Conservation (phyloP, 2,113 vertebrate species). For the Sialia sialis region DNA sequence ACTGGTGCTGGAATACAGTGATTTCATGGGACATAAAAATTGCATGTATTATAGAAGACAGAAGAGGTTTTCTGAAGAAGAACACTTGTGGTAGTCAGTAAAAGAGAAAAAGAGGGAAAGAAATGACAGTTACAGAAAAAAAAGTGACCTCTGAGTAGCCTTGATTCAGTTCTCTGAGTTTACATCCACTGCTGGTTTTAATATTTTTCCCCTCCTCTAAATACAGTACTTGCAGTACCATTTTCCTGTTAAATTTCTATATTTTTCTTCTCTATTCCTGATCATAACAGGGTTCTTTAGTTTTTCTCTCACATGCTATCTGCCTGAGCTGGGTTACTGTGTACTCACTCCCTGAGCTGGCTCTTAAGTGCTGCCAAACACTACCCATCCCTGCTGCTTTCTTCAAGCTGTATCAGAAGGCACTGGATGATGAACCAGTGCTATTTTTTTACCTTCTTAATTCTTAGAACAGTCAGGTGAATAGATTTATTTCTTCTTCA, state of each 20-base stretch:
- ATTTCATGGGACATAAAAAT: background rate
- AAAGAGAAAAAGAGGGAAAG: background rate
- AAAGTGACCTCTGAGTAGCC: background rate
- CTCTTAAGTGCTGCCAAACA: background rate
- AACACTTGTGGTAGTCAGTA: background rate
- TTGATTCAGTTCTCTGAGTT: background rate
- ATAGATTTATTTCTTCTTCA: background rate
- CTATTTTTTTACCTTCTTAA: background rate
- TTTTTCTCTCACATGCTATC: background rate
- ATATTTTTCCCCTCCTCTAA: background rate
- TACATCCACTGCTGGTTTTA: background rate
- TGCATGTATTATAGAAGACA: background rate
- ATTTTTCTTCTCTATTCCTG: background rate
- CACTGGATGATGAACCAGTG: background rate
- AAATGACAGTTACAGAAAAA: background rate
- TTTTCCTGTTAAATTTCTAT: background rate
- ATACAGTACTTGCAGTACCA: background rate
- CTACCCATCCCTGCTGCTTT: background rate
- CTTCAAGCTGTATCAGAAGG: background rate
- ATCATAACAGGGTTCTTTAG: fast-evolving
- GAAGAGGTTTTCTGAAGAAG: background rate
- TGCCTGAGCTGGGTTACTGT: background rate
- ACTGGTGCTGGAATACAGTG: background rate
- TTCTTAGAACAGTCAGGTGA: background rate
- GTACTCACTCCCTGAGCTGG: background rate